These are phyloP conservation scores for Drosophila rellima DNA, from an alignment of 2,888 invertebrate genomes.

Conservation along the genomic window DNA sequence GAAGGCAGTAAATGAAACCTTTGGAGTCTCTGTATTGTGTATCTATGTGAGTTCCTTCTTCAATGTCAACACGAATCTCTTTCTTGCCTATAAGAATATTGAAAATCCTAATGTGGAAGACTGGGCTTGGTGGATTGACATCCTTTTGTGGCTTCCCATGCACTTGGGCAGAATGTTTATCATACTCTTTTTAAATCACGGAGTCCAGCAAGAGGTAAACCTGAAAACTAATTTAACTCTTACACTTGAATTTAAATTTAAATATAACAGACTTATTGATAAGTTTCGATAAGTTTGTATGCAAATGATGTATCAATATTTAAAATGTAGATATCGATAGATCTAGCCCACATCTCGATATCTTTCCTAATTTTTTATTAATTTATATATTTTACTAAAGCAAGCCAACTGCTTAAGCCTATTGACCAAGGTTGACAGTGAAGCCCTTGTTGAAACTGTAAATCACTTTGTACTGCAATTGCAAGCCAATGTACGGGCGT, in stretches of 20 bases:
- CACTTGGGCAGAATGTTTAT: conserved; percentile 50
- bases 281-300: background rate
- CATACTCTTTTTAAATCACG: conserved; percentile 55
- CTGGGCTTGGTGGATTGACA: conserved; percentile 47
- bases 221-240: too few relatives aligned
- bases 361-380: background rate
- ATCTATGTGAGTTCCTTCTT: conserved; percentile 54
- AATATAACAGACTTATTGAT: background rate
- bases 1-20: conserved; percentile 45
- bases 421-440: conserved; percentile 18
- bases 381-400: conserved; percentile 14
- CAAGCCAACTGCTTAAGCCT: conserved; percentile 45
- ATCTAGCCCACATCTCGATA: too few relatives aligned
- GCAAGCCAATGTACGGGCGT: conserved; percentile 44
- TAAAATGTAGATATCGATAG: too few relatives aligned
- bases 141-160: conserved; percentile 48
- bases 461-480: conserved; percentile 59
- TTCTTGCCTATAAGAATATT: conserved; percentile 54
- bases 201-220: conserved; percentile 46
- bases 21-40: conserved; percentile 51
- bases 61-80: conserved; percentile 60
- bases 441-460: conserved; percentile 43
- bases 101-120: conserved; percentile 12
- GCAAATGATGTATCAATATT: too few relatives aligned
- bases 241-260: background rate